Base-by-base conservation (phyloP, 2,888 invertebrate species). In the Stenodera caucasica region DNA sequence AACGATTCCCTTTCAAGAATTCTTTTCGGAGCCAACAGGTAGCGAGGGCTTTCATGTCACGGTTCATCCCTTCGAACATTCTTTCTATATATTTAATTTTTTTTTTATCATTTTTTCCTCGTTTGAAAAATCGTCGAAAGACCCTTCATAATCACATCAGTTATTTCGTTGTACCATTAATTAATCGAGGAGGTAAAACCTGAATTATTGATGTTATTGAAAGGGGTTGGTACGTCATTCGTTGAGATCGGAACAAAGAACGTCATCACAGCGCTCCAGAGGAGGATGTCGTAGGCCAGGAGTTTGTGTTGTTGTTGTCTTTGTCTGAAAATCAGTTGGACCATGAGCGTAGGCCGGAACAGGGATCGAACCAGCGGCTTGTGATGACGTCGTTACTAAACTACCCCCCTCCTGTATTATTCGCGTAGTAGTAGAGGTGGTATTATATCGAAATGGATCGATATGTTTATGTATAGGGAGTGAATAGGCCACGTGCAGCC, bases 381-480 rank as follows among this genome's bases (percentile, higher is more conserved):
- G 14, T 45, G 45, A 21, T 45, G 45, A 45, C 21, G 45, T 21
- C 45, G 45, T 45, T 21, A 12, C 21, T 21, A 21, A 45, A 45
- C 45, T n/a, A n/a, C n/a, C n/a, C n/a, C n/a, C n/a, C n/a, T n/a
- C n/a, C n/a, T n/a, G n/a, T n/a, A n/a, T 5, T 26, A 7, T 7
- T 7, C 7, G 7, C 7, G 26, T 26, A 26, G 26, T 26, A 7
- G 26, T 7, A 26, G 26, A 5, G 26, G 26, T 26, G 26, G 15
- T 40, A n/a, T n/a, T n/a, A n/a, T n/a, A n/a, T n/a, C n/a, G n/a
- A n/a, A n/a, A n/a, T n/a, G 40, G 73, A 67, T 76, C 75, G 73
- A 76, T 75, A 73, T 73, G 74, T 75, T 76, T 75, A 75, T 73
- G n/a, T n/a, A 74, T 21, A 45, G 12, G 21, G 70, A 72, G 70